phyloP scores from a whole-genome alignment of 2,797 vertebrate genomes.

The Neoniphon sammara region DNA sequence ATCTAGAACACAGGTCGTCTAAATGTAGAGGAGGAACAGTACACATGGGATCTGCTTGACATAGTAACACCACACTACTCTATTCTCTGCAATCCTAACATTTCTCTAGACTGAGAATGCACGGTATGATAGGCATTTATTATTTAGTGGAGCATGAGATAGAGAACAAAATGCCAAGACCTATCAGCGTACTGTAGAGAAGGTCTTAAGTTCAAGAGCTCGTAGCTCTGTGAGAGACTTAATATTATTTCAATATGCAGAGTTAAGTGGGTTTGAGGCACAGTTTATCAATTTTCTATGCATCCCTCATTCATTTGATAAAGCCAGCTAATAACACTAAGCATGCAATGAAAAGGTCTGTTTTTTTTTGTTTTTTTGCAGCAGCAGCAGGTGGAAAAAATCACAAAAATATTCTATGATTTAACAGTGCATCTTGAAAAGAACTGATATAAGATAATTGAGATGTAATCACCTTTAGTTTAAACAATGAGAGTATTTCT shows the following conservation, averaged over 20 bases:
- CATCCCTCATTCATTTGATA: conserved; percentile 63
- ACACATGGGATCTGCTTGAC: conserved; percentile 69
- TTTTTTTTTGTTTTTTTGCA: not conserved
- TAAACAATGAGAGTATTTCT: not conserved
- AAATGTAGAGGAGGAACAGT: conserved; percentile 61
- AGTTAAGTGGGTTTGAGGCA: conserved; percentile 70
- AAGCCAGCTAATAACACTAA: conserved; percentile 54
- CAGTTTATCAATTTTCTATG: conserved; percentile 71
- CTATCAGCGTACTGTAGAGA: conserved; percentile 64
- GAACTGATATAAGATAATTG: not conserved
- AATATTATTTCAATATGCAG: conserved; percentile 62
- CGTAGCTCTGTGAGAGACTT: conserved; percentile 42
- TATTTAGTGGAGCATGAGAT: conserved; percentile 79
- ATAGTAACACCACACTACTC: conserved; percentile 56
- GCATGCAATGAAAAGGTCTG: conserved; percentile 32
- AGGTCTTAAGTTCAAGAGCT: conserved; percentile 62
- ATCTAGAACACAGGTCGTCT: conserved; percentile 69
- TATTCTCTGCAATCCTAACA: conserved; percentile 50
- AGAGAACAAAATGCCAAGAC: conserved; percentile 74
- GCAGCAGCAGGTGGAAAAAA: conserved; percentile 10
- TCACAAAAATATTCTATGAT: conserved; percentile 10
- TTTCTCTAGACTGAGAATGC: conserved; percentile 67
- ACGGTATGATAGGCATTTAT: conserved; percentile 78
- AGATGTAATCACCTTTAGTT: conserved; percentile 15
- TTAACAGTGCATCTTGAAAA: not conserved